Percentiles rank a stretch among this genome's conserved stretches.
Conservation (phyloP, 2,888 invertebrate genomes). For the Tromatobia lineatoria region DNA sequence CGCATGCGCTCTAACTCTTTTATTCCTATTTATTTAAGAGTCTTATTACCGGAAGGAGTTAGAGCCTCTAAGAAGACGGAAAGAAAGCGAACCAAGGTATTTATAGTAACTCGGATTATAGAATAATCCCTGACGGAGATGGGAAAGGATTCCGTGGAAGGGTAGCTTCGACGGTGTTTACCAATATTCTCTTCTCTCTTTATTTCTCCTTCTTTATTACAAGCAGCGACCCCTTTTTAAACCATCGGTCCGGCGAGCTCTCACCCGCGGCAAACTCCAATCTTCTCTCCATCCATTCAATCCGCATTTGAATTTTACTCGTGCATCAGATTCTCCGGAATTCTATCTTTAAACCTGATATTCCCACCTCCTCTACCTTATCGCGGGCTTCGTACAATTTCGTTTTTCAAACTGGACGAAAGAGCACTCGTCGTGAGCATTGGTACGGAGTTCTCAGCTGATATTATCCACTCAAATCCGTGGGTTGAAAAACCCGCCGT, state of each 20-base stretch:
- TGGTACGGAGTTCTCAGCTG: slow-evolving; percentile 9
- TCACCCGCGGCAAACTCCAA: slow-evolving; percentile 72
- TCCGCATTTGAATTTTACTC: slow-evolving; percentile 69
- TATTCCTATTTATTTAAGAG: slow-evolving; percentile 73
- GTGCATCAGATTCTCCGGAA: slow-evolving; percentile 76
- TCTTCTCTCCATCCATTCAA: slow-evolving; percentile 70
- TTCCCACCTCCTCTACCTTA: slow-evolving; percentile 11
- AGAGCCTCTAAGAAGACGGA: slow-evolving; percentile 70
- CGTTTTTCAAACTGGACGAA: slow-evolving; percentile 7
- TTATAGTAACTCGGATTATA: slow-evolving; percentile 84
- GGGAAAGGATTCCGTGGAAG: slow-evolving; percentile 69
- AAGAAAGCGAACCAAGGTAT: slow-evolving; percentile 78
- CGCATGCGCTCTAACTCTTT: slow-evolving; percentile 50
- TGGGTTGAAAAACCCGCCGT: slow-evolving; percentile 18
- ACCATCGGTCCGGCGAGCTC: slow-evolving; percentile 44
- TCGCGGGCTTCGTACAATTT: slow-evolving; percentile 39
- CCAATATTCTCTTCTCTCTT: slow-evolving; percentile 78
- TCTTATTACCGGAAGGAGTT: slow-evolving; percentile 73
- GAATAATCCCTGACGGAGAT: slow-evolving; percentile 80
- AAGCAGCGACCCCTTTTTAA: slow-evolving; percentile 64
- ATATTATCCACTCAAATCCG: slow-evolving; percentile 31
- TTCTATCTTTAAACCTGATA: slow-evolving; percentile 43
- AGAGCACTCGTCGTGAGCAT: slow-evolving; percentile 18
- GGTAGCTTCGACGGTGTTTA: slow-evolving; percentile 78
- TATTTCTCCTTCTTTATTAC: slow-evolving; percentile 47